Conservation (phyloP, 2,797 vertebrate species). For the Limnodromus scolopaceus region DNA sequence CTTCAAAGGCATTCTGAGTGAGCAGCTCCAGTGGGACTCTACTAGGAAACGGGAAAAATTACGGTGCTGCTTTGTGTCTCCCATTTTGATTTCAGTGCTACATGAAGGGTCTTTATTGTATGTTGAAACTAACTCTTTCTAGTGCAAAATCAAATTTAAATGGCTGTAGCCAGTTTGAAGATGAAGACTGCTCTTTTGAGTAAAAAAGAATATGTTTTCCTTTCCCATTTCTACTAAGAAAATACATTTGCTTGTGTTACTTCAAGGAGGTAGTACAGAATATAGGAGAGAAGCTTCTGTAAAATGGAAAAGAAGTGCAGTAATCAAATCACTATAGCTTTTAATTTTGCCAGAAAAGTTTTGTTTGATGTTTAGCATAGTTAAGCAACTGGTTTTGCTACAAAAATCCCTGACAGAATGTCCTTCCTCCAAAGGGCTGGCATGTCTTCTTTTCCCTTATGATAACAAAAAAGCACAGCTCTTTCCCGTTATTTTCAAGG, state of each 20-base stretch:
- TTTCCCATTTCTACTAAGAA: slow-evolving; percentile 27
- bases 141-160: neutral
- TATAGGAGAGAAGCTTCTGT: slow-evolving; percentile 38
- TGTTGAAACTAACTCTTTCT: neutral
- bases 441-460: neutral
- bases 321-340: slow-evolving; percentile 35
- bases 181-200: neutral
- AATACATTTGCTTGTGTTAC: slow-evolving; percentile 1
- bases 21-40: neutral
- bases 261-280: slow-evolving; percentile 25
- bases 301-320: slow-evolving; percentile 21
- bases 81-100: slow-evolving; percentile 17
- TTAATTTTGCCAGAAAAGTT: slow-evolving; percentile 31
- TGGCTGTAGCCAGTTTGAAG: neutral
- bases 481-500: slow-evolving; percentile 1
- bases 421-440: neutral
- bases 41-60: neutral
- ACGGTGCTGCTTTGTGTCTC: neutral
- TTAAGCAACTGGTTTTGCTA: neutral
- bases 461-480: neutral
- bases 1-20: neutral
- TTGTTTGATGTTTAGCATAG: slow-evolving; percentile 32
- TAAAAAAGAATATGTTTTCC: neutral
- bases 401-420: neutral
- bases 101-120: neutral